Evolutionary conservation across 1,140 invertebrate genomes (phyloP), one percentile per base, ranked within the genome.

Genomic region (Drosophila fuyamai): DNA sequence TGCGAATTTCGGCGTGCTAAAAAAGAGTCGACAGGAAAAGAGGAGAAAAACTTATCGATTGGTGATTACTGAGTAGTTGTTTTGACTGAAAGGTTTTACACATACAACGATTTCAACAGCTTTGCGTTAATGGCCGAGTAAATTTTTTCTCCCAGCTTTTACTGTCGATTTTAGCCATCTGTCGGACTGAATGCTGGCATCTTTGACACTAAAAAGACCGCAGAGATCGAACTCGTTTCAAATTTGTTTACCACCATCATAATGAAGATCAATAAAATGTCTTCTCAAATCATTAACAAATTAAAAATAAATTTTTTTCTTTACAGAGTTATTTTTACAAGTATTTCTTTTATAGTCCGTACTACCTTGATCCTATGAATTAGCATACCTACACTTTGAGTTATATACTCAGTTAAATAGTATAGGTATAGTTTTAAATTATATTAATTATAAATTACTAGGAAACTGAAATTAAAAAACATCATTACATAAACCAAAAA

Each of bases 51-150:
- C 60, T 51, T 68, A 68, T 68, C 65, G 65, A 68, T 68, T 38
- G 65, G 47, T 68, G 65, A 68, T 68, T 68, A 68, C 65, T n/a
- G 60, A 68, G 65, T 66, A 68, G 65, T 68, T 68, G 65, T 51
- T 68, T 68, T 68, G 61, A 68, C 60, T 68, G 63, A 68, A 68
- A 66, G 60, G 47, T 32, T 68, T 36, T 50, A 40, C 61, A 61
- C 62, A 62, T 27, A 46, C 56, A 65, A 10, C 62, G 41, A 62
- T 62, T 65, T 65, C 62, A 65, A 65, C 62, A 65, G 10, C 62
- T 65, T 38, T 44, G 56, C 62, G 29, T 61, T 65, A 29, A 68
- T 53, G 65, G 65, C 48, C 8, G 16, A 60, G 60, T 29, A 47
- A 18, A 65, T 48, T 65, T 67, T 66, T 67, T 67, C 47, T 35